phyloP scores from a whole-genome alignment of 2,797 vertebrate species.

The Triplophysa yarkandensis region DNA sequence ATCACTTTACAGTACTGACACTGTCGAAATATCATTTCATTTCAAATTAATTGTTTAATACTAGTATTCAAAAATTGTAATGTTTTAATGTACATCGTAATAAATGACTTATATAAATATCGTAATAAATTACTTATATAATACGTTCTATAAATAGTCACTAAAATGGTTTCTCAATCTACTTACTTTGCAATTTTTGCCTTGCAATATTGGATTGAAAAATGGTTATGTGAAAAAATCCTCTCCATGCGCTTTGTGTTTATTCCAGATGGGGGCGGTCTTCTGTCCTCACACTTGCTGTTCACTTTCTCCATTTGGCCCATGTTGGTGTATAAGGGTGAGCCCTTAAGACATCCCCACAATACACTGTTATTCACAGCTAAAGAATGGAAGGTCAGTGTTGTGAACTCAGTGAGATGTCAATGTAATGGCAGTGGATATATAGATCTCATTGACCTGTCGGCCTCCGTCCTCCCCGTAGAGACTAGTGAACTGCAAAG shows the following conservation, averaged over 20 bases:
- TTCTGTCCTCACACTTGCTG: conserved; percentile 9
- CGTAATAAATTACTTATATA: no score
- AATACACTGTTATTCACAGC: conserved; percentile 35
- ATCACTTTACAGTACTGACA: no score
- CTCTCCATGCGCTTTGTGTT: neutral
- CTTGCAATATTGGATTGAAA: neutral
- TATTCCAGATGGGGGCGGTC: conserved; percentile 34
- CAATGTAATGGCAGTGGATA: conserved; percentile 37
- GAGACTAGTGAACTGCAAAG: conserved; percentile 19
- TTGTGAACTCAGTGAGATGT: neutral
- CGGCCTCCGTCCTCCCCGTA: conserved; percentile 2
- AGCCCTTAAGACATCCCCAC: conserved; percentile 1
- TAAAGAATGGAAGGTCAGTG: conserved; percentile 3
- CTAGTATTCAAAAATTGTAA: no score
- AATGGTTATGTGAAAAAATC: neutral
- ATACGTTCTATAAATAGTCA: no score
- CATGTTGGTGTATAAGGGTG: neutral
- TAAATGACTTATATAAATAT: no score
- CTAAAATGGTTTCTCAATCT: no score
- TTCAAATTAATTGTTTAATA: no score
- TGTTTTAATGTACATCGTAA: no score
- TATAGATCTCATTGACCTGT: conserved; percentile 35
- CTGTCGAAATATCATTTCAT: no score
- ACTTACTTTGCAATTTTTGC: no score
- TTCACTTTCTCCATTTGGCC: conserved; percentile 5